A percentile compares a stretch with the other conserved stretches of the same genome.
Evolutionary conservation across 1,140 invertebrate species (phyloP).

Genomic region (Diploscapter pachys): DNA sequence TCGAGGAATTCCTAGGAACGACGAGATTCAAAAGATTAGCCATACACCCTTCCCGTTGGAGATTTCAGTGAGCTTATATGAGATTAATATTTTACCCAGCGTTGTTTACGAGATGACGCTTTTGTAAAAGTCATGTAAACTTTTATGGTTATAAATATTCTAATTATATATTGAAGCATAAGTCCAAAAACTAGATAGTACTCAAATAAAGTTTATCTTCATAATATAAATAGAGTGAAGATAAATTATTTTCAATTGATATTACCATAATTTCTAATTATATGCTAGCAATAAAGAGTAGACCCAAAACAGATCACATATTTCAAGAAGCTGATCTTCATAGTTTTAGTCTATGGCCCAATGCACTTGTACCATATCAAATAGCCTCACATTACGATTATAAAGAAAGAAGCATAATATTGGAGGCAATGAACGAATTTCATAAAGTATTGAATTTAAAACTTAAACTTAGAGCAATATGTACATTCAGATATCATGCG

Average conservation of each 20-base stretch:
- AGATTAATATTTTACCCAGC: neutral
- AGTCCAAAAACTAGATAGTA: no score
- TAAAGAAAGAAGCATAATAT: slow-evolving; percentile 4
- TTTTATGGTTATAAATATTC: neutral
- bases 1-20: no score
- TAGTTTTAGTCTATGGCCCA: slow-evolving; percentile 31
- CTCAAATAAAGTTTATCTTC: neutral
- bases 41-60: slow-evolving; percentile 7
- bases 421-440: slow-evolving; percentile 25
- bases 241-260: no score
- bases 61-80: slow-evolving; percentile 1
- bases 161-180: neutral
- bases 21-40: neutral
- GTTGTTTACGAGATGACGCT: no score
- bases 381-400: slow-evolving; percentile 29
- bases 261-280: no score
- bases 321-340: neutral
- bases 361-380: slow-evolving; percentile 26
- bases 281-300: no score
- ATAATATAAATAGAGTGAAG: neutral
- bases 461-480: no score
- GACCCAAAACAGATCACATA: no score
- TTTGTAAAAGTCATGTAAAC: neutral
- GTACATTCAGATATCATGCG: slow-evolving; percentile 1
- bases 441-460: slow-evolving; percentile 1